phyloP scores from a whole-genome alignment of 2,113 vertebrate species.

The Haemorhous mexicanus region DNA sequence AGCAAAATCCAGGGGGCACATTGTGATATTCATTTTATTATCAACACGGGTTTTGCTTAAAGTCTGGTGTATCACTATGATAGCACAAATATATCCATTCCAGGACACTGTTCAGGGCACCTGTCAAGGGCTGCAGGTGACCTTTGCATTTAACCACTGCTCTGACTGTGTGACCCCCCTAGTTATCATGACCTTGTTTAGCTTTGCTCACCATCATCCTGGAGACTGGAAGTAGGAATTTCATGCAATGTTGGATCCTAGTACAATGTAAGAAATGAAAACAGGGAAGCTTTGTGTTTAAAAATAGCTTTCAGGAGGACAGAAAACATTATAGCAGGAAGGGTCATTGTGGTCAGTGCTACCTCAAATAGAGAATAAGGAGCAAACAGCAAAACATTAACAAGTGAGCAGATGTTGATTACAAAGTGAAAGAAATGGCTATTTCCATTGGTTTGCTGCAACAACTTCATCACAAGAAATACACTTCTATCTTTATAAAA shows the following conservation, averaged over 20 bases:
- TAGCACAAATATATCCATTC: background rate
- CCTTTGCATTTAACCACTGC: background rate
- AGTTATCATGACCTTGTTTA: background rate
- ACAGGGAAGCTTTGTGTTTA: background rate
- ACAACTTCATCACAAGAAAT: background rate
- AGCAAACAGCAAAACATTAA: background rate
- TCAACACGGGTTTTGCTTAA: background rate
- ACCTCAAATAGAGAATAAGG: background rate
- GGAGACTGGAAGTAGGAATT: slow-evolving; percentile 41
- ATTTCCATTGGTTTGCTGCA: background rate
- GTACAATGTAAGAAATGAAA: background rate
- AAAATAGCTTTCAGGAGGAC: background rate
- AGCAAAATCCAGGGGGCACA: background rate
- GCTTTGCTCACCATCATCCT: background rate
- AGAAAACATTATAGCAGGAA: background rate
- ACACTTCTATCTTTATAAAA: background rate
- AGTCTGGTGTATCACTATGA: background rate
- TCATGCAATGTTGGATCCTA: background rate
- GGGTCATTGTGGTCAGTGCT: background rate
- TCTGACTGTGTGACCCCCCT: background rate
- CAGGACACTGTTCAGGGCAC: background rate
- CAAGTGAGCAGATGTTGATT: background rate
- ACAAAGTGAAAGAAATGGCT: background rate
- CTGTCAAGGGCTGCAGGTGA: background rate
- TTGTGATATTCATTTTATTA: background rate